Evolutionary conservation across 2,113 vertebrate species (phyloP).

Genomic region (Diadophis punctatus): DNA sequence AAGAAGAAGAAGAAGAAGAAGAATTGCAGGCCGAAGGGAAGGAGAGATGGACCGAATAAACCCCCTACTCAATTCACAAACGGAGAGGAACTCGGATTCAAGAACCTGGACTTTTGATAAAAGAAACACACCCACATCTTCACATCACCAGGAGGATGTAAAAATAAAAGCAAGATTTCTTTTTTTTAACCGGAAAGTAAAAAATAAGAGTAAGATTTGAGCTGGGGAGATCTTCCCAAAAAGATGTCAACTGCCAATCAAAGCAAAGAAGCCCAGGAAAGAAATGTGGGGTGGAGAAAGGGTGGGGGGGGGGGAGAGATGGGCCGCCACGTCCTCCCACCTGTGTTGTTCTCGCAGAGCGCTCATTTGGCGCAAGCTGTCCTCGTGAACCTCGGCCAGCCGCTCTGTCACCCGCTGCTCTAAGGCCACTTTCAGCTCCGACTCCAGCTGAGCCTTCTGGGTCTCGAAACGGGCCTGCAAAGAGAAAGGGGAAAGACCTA

Average conservation of each 20-base stretch:
- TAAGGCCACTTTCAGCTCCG: conserved; percentile 66
- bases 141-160: no score
- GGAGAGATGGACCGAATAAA: background rate
- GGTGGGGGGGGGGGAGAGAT: rapidly evolving
- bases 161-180: no score
- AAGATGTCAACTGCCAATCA: background rate
- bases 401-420: conserved; percentile 69
- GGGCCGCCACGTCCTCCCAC: conserved; percentile 28
- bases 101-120: background rate
- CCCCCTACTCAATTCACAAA: no score
- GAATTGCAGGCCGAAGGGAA: background rate
- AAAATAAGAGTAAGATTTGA: background rate
- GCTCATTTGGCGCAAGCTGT: conserved; percentile 57
- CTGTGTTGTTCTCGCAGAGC: conserved; percentile 71
- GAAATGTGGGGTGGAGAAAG: background rate
- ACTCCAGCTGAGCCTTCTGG: conserved; percentile 71
- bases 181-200: no score
- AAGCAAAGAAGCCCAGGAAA: background rate
- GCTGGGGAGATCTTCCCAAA: no score
- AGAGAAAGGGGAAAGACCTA: background rate
- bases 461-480: conserved; percentile 69
- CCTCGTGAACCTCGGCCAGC: conserved; percentile 65
- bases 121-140: background rate
- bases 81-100: background rate
- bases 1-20: no score